phyloP scores from a whole-genome alignment of 2,888 invertebrate species.

The Peribatodes rhomboidaria region DNA sequence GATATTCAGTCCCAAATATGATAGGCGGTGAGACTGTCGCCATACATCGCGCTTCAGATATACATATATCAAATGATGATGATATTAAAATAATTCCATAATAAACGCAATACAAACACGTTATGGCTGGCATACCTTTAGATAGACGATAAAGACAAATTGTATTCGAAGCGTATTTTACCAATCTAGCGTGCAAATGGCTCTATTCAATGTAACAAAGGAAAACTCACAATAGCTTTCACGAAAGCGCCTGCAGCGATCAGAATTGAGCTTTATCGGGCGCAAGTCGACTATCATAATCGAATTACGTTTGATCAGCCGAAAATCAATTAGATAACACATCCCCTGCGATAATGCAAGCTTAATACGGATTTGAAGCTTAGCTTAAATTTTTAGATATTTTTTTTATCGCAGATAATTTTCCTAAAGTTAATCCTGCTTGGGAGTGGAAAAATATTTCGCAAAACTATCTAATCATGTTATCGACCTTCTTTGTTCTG shows the following conservation, averaged over 20 bases:
- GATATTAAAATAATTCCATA: too few relatives aligned
- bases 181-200: conserved; percentile 6
- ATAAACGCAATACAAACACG: too few relatives aligned
- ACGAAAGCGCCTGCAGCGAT: neutral
- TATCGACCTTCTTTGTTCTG: neutral
- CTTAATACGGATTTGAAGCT: conserved; percentile 23
- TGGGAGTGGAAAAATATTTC: conserved; percentile 10
- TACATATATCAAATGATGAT: too few relatives aligned
- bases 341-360: conserved; percentile 21
- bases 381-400: conserved; percentile 8
- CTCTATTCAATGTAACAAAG: conserved; percentile 14
- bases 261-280: conserved; percentile 14
- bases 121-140: too few relatives aligned
- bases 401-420: conserved; percentile 10
- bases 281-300: conserved; percentile 22
- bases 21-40: too few relatives aligned
- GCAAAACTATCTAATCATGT: neutral
- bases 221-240: conserved; percentile 5
- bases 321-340: conserved; percentile 34
- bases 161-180: neutral
- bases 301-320: conserved; percentile 20
- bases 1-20: too few relatives aligned
- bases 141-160: neutral
- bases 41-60: too few relatives aligned
- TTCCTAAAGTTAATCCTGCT: neutral